These are phyloP conservation scores for Tetramorium alpestre DNA, from an alignment of 1,140 invertebrate species.

Conservation along the genomic window DNA sequence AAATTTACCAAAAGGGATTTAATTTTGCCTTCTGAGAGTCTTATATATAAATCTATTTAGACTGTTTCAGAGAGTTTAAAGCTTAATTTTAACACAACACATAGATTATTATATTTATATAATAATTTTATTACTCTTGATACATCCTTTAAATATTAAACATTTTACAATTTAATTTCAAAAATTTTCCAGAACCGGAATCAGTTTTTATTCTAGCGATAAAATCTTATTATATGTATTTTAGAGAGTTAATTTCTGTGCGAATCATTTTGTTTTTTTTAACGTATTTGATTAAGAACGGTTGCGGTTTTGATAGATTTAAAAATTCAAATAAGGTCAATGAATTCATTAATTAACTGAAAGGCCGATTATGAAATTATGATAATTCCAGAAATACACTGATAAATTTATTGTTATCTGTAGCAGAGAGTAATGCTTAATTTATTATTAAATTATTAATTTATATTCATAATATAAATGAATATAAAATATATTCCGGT, in stretches of 20 bases:
- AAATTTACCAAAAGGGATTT: not conserved
- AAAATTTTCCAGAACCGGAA: not conserved
- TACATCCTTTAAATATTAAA: not conserved
- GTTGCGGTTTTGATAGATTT: not conserved
- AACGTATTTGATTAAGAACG: not conserved
- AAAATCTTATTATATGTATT: not conserved
- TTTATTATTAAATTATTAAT: not conserved
- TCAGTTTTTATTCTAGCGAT: not conserved
- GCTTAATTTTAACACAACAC: not conserved
- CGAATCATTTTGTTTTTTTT: not conserved
- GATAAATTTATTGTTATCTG: not conserved
- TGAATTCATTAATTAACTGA: not conserved
- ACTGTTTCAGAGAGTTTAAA: not conserved
- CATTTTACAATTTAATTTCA: not conserved
- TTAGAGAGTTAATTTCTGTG: not conserved
- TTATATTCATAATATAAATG: constrained; percentile 2
- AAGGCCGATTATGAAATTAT: not conserved
- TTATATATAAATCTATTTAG: not conserved
- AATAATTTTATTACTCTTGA: not conserved
- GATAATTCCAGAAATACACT: not conserved
- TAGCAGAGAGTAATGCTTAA: not conserved
- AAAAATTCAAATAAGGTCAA: not conserved
- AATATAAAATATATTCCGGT: not conserved
- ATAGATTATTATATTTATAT: not conserved
- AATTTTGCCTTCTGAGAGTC: not conserved